Conservation (phyloP, 2,797 vertebrate species). For the Spinus pinus region DNA sequence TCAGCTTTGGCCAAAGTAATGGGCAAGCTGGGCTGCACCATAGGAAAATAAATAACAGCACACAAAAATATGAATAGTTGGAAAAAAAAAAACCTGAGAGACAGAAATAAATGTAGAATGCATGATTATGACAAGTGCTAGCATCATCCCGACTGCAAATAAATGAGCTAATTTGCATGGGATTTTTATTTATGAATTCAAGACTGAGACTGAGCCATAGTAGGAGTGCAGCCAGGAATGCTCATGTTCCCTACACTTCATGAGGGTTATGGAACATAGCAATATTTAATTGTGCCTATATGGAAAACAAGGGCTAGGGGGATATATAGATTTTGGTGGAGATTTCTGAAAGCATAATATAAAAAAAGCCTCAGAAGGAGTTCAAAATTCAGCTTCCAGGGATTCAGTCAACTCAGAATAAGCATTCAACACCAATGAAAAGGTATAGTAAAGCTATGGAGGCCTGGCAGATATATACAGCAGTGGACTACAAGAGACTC, state of each 20-base stretch:
- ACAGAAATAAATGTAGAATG: conserved; percentile 43
- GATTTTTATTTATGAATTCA: conserved; percentile 66
- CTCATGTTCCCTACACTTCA: not conserved
- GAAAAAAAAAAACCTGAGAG: not conserved
- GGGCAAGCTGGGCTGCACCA: conserved; percentile 19
- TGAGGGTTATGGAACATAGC: not conserved
- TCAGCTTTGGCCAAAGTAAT: conserved; percentile 21
- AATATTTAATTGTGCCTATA: not conserved
- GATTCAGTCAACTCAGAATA: not conserved
- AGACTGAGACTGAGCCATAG: conserved; percentile 9
- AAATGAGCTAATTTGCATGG: conserved; percentile 58
- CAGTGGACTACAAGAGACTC: not conserved
- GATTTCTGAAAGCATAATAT: not conserved
- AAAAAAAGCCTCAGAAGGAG: not conserved
- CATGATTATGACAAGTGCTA: conserved; percentile 39
- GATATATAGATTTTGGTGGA: not conserved
- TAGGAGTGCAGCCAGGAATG: conserved; percentile 1
- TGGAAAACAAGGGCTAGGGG: not conserved
- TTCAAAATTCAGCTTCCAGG: not conserved
- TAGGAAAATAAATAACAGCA: conserved; percentile 37
- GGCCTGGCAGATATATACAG: not conserved
- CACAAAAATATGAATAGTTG: conserved; percentile 32
- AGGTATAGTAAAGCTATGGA: not conserved
- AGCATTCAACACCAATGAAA: not conserved
- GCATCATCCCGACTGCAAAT: conserved; percentile 41